Evolutionary conservation across 2,113 vertebrate species (phyloP).

Genomic region (Eretmochelys imbricata): DNA sequence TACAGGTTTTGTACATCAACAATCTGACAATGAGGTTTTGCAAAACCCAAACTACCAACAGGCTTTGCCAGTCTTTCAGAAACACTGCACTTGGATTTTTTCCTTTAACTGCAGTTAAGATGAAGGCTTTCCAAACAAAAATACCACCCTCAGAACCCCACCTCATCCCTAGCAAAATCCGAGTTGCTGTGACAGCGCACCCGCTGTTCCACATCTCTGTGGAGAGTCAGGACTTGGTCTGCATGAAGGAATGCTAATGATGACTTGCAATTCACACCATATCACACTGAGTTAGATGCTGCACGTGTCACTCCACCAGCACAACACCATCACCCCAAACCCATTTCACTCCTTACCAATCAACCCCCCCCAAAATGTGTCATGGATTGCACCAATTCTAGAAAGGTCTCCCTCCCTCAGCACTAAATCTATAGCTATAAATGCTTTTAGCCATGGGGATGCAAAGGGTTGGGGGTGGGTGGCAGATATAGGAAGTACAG

Average conservation of each 20-base stretch:
- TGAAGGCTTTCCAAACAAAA: accelerated
- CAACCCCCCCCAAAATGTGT: neutral
- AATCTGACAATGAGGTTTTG: neutral
- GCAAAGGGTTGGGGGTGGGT: accelerated
- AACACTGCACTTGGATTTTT: neutral
- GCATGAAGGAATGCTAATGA: neutral
- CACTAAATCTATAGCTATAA: neutral
- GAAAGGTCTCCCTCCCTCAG: neutral
- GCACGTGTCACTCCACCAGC: neutral
- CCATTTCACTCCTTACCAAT: neutral
- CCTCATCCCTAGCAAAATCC: neutral
- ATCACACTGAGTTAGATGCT: neutral
- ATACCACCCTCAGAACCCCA: neutral
- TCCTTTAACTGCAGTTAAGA: accelerated
- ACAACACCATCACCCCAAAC: neutral
- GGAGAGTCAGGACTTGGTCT: neutral
- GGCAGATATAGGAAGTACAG: neutral
- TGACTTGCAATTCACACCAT: neutral
- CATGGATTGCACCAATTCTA: neutral
- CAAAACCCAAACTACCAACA: accelerated
- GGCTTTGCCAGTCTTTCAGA: neutral
- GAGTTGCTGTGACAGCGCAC: neutral
- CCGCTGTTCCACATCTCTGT: neutral
- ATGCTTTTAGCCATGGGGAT: neutral
- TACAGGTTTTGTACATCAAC: neutral